Evolutionary conservation across 2,888 invertebrate genomes (phyloP).

Genomic region (Tridacna crocea): DNA sequence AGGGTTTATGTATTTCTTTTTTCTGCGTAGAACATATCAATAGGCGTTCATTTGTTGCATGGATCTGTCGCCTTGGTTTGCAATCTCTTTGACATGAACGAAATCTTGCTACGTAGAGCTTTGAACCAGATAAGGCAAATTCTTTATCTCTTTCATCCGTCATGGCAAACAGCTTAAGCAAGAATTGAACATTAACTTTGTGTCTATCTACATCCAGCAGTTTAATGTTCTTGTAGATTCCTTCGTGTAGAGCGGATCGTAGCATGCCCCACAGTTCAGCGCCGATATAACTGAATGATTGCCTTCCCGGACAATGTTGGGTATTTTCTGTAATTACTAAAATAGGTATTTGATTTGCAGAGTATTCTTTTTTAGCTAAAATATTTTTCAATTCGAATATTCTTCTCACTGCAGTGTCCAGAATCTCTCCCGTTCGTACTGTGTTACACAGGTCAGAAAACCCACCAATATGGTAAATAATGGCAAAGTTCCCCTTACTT

Average conservation of each 20-base stretch:
- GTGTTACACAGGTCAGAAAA: not conserved
- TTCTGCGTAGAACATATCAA: not conserved
- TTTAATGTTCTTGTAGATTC: not conserved
- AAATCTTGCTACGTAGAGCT: not conserved
- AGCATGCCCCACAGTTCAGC: conserved; percentile 33
- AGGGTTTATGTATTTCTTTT: not conserved
- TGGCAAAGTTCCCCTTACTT: not conserved
- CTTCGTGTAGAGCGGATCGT: conserved; percentile 25
- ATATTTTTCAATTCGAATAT: not conserved
- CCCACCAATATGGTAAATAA: not conserved
- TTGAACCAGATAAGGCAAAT: not conserved
- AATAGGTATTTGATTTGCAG: too few relatives aligned
- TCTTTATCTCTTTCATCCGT: not conserved
- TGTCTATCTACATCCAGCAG: conserved; percentile 10
- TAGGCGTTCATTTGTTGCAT: not conserved
- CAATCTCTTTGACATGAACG: not conserved
- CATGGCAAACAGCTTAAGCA: not conserved
- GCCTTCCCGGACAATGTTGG: not conserved
- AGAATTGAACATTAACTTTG: not conserved
- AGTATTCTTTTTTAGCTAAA: not conserved
- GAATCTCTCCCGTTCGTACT: not conserved
- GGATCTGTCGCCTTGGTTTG: not conserved
- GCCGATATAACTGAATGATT: not conserved
- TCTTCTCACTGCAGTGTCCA: not conserved
- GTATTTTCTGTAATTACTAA: conserved; percentile 21